Percentiles rank a stretch among this genome's conserved stretches.
These are phyloP conservation scores for Gymnorhina tibicen DNA, from an alignment of 2,113 vertebrate genomes.

Conservation along the genomic window DNA sequence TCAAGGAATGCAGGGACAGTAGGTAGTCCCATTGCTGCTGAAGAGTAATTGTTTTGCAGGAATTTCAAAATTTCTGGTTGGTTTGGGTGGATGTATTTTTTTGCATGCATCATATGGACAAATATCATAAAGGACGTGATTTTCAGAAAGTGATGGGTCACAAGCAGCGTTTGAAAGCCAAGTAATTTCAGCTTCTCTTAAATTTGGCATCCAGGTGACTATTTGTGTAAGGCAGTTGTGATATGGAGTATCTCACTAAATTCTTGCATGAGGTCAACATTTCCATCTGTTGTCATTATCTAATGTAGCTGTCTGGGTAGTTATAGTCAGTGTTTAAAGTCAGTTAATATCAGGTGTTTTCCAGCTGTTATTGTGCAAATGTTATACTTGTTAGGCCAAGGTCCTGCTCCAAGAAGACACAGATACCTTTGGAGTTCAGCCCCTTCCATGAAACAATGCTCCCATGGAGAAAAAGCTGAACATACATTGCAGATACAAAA, in stretches of 20 bases:
- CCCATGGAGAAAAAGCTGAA: background rate
- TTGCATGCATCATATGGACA: background rate
- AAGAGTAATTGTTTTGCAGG: background rate
- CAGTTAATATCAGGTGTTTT: background rate
- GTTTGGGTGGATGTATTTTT: background rate
- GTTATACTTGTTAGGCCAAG: background rate
- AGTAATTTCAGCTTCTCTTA: background rate
- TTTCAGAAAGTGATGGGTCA: background rate
- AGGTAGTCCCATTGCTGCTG: background rate
- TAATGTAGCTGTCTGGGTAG: background rate
- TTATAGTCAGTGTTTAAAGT: background rate
- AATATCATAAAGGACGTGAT: background rate
- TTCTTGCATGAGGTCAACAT: background rate
- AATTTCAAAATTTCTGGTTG: background rate
- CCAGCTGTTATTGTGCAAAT: background rate
- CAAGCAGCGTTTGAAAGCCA: background rate
- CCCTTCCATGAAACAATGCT: background rate
- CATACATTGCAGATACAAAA: background rate
- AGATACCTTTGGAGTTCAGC: background rate
- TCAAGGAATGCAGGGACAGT: background rate
- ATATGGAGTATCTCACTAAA: background rate
- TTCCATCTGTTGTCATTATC: background rate
- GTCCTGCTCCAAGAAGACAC: background rate
- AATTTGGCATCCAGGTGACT: background rate
- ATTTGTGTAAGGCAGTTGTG: background rate